Base-by-base conservation (phyloP, 2,797 vertebrate species). In the Siniperca undulata region DNA sequence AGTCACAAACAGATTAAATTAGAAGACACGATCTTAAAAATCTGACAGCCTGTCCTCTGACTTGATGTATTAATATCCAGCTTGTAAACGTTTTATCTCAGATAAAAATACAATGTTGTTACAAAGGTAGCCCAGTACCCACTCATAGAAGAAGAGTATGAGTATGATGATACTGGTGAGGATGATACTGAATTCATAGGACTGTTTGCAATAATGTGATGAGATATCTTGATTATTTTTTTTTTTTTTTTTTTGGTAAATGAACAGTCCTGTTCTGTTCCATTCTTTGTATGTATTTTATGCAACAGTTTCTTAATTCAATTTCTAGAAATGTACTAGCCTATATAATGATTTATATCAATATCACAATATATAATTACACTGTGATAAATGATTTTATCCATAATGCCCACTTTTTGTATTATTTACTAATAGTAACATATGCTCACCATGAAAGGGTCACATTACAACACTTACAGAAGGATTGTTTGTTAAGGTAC, bases 1-100 rank as follows among this genome's bases (percentile, higher is more conserved):
- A 91, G 82, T 93, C 94, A 94, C 82, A 86, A 62, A 87, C 83
- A 79, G 58, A 61, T 83, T 62, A 73, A 86, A 89, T 78, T 85
- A 81, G 19, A 70, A 81, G 58, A 84, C 74, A 72, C 44, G 46
- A 80, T 88, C 68, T 74, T 72, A 78, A 64, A 61, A 75, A 68
- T 75, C 52, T 36, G 59, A 62, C 56, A 74, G 42, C 66, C 36
- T 42, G 53, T 67, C n/a, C 67, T 78, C 34, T 56, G 38, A 68
- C 66, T 52, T 82, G 53, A 75, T 75, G 20, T 56, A 75, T 65
- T 82, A 44, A 69, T 68, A 70, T 48, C 24, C 11, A 61, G 27
- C 11, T 66, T 60, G 75, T 82, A 38, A 58, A 34, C 27, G 30
- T 46, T 78, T 69, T 0, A 71, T 56, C 30, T 64, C 34, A 46